phyloP scores from a whole-genome alignment of 2,888 invertebrate genomes.

The Himalopsyche anomala region DNA sequence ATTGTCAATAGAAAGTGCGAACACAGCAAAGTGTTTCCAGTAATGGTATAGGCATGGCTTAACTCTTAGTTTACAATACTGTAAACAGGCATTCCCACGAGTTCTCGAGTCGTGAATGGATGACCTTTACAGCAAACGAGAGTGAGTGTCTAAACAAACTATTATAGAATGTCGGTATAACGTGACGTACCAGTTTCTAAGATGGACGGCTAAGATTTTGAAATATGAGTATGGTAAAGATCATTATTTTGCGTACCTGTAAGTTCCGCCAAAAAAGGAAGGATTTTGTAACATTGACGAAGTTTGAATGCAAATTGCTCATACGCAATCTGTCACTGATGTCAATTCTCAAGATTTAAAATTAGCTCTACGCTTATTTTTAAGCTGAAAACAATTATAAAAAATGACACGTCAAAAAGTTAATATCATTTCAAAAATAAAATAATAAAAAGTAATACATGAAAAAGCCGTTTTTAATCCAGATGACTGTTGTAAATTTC shows the following conservation, averaged over 20 bases:
- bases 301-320: background rate
- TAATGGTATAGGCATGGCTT: background rate
- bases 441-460: too few relatives aligned
- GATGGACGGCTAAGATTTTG: conserved; percentile 4
- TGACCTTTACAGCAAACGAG: conserved; percentile 24
- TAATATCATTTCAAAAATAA: too few relatives aligned
- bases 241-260: conserved; percentile 1
- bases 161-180: background rate
- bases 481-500: too few relatives aligned
- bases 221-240: conserved; percentile 30
- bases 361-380: background rate
- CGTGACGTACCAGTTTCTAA: conserved; percentile 2
- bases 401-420: background rate
- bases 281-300: conserved; percentile 2
- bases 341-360: background rate
- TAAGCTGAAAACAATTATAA: background rate
- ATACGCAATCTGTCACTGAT: background rate
- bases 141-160: conserved; percentile 25
- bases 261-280: background rate
- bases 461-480: too few relatives aligned
- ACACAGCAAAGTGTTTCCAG: background rate
- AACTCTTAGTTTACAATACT: background rate
- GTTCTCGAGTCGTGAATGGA: conserved; percentile 8
- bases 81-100: conserved; percentile 16
- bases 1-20: conserved; percentile 26